Evolutionary conservation across 2,113 vertebrate species (phyloP), one percentile per base, ranked within the genome.

Genomic region (Strix aluco): DNA sequence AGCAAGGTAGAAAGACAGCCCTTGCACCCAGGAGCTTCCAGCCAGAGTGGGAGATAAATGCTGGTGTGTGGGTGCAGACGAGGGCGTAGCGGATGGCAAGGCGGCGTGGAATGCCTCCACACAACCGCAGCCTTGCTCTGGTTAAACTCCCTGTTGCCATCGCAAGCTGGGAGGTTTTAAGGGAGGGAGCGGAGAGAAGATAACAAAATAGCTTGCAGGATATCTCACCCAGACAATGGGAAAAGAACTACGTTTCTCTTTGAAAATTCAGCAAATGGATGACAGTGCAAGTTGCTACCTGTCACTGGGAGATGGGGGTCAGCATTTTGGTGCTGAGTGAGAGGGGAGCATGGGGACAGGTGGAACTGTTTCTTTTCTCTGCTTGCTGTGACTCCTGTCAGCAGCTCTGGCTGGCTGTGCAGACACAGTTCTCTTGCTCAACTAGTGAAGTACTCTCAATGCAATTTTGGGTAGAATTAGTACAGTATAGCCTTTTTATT

Each of bases 91-190:
- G 18, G 81, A 5, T 67, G 54, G 54, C 40, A 9, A 46, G 29
- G 51, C 1, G 4, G 21, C 3, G 6, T 36, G 86, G 59, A 66
- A 54, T 2, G 6, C 29, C 57, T 87, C 52, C 0, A 0, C n/a
- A n/a, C 46, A 29, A 34, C 90, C 1, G 0, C 51, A 74, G 75
- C 62, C 79, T 70, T 32, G 55, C 49, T 82, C 71, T 58, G 63
- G 9, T 86, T 86, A 36, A 88, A 27, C 27, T 80, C 36, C 20
- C 9, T 70, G 47, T 88, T 90, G 73, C 94, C 42, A 16, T 83
- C 2, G 1, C 42, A 27, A 80, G 40, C 79, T 88, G 73, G 62
- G 81, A 82, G 85, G 58, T 82, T 94, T 86, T 29, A 34, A 82
- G 63, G 86, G 85, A 80, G 69, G 77, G 90, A 81, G 27, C 1